Conservation (phyloP, 2,888 invertebrate genomes). For the Eupithecia vulgata region DNA sequence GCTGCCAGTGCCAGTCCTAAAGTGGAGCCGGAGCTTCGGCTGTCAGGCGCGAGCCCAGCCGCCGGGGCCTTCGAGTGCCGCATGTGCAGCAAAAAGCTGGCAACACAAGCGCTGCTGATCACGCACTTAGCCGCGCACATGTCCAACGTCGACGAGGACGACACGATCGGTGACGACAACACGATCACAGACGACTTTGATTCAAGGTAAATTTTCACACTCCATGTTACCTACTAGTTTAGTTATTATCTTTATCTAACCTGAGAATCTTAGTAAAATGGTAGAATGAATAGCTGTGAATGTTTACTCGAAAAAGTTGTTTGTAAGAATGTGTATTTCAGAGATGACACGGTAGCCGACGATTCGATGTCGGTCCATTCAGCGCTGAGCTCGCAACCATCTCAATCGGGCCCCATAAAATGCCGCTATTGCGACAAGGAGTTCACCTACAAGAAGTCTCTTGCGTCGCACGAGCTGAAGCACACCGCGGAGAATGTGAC, state of each 20-base stretch:
- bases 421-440: slow-evolving; percentile 70
- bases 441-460: slow-evolving; percentile 73
- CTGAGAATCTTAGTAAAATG: not conserved
- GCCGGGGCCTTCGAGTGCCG: slow-evolving; percentile 60
- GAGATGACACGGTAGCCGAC: slow-evolving; percentile 59
- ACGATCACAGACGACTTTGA: slow-evolving; percentile 44
- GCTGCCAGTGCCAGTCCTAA: slow-evolving; percentile 10
- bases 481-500: slow-evolving; percentile 54
- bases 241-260: not conserved
- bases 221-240: not conserved
- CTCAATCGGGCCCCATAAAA: slow-evolving; percentile 49
- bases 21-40: slow-evolving; percentile 2
- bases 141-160: slow-evolving; percentile 65
- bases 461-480: slow-evolving; percentile 56
- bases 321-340: slow-evolving; percentile 51
- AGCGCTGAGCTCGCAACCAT: slow-evolving; percentile 50
- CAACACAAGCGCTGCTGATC: slow-evolving; percentile 68
- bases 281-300: slow-evolving; percentile 1
- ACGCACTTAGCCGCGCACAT: slow-evolving; percentile 75
- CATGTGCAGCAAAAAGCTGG: slow-evolving; percentile 68
- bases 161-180: slow-evolving; percentile 51
- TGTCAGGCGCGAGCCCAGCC: not conserved
- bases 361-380: slow-evolving; percentile 64
- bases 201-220: slow-evolving; percentile 57
- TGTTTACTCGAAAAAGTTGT: slow-evolving; percentile 18